Conservation (phyloP, 2,797 vertebrate species). For the Pterois miles region DNA sequence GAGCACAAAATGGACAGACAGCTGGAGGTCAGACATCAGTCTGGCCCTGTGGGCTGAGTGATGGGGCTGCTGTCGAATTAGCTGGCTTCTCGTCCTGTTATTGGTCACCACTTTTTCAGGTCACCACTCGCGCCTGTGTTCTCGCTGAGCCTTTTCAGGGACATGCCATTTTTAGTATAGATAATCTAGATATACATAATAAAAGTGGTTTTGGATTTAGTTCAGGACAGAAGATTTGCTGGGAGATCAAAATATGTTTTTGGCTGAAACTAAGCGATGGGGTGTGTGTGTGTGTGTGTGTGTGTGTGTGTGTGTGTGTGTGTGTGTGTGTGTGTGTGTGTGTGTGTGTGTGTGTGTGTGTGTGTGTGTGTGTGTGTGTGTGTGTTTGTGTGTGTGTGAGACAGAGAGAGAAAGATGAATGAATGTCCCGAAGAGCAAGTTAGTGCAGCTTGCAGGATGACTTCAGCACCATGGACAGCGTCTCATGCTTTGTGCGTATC, state of each 20-base stretch:
- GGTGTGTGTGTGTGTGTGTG: conserved; percentile 14
- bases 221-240: conserved; percentile 62
- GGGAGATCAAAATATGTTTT: conserved; percentile 62
- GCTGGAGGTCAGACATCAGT: conserved; percentile 74
- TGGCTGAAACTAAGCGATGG: conserved; percentile 29
- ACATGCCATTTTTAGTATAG: conserved; percentile 60
- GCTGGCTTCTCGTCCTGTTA: conserved; percentile 49
- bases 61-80: conserved; percentile 59
- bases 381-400: not conserved
- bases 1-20: conserved; percentile 75
- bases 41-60: conserved; percentile 48
- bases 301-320: conserved; percentile 3
- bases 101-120: conserved; percentile 61
- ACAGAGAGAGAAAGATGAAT: conserved; percentile 43
- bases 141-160: conserved; percentile 63
- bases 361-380: conserved; percentile 11
- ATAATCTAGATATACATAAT: conserved; percentile 71
- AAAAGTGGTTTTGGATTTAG: conserved; percentile 65
- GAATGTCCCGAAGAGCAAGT: conserved; percentile 38
- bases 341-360: conserved; percentile 1
- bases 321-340: conserved; percentile 5
- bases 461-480: conserved; percentile 80
- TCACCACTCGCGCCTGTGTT: conserved; percentile 42
- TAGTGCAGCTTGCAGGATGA: conserved; percentile 43
- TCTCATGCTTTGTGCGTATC: conserved; percentile 37